Evolutionary conservation across 2,888 invertebrate species (phyloP).

Genomic region (Perizoma flavofasciatum): DNA sequence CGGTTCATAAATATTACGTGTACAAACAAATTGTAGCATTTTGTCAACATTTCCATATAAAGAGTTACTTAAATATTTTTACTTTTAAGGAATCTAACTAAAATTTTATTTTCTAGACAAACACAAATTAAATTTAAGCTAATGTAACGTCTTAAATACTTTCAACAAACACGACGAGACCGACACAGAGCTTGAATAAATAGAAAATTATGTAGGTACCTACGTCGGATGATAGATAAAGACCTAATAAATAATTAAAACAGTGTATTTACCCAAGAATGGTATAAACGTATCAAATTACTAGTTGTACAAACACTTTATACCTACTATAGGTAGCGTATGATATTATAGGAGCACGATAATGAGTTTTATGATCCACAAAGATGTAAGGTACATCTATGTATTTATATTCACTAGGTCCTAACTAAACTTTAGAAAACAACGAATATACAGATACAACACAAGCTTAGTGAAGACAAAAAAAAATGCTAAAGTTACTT

Average conservation of each 20-base stretch:
- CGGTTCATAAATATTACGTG: too few relatives aligned
- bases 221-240: too few relatives aligned
- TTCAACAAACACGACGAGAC: conserved; percentile 47
- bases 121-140: conserved; percentile 20
- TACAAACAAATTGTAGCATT: conserved; percentile 5
- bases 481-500: neutral
- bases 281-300: too few relatives aligned
- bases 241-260: conserved; percentile 2
- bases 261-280: too few relatives aligned
- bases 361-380: conserved; percentile 3
- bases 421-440: conserved; percentile 3
- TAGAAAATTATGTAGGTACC: neutral
- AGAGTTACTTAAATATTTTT: neutral
- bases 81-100: conserved; percentile 1
- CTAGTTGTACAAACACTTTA: too few relatives aligned
- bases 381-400: neutral
- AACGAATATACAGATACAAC: conserved; percentile 16
- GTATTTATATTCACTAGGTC: neutral
- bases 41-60: conserved; percentile 5
- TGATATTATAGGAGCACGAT: too few relatives aligned
- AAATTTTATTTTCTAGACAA: conserved; percentile 13
- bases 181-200: conserved; percentile 44
- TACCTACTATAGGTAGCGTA: too few relatives aligned
- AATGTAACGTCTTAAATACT: conserved; percentile 11
- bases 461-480: neutral